Percentiles rank a stretch among this genome's conserved stretches.
Conservation (phyloP, 1,140 invertebrate genomes). For the Aphelinus certus region DNA sequence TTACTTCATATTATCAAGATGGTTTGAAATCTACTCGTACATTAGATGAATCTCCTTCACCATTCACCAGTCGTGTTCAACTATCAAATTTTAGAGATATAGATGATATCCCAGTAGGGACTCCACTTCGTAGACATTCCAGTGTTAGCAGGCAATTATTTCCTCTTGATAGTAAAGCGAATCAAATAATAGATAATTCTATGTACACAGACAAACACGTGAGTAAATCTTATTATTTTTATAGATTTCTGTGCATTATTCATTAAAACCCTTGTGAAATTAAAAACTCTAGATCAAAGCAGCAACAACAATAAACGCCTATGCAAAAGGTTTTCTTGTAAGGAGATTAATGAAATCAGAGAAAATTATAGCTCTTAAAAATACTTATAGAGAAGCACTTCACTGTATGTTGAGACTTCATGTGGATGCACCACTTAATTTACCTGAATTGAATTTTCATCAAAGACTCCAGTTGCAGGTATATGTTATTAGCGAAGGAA, state of each 20-base stretch:
- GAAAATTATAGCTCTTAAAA: conserved; percentile 80
- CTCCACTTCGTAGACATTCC: conserved; percentile 40
- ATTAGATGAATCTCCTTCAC: not conserved
- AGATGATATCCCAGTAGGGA: conserved; percentile 38
- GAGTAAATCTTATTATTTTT: conserved; percentile 41
- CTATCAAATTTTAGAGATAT: conserved; percentile 30
- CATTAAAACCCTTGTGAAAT: conserved; percentile 1
- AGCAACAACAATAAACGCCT: conserved; percentile 76
- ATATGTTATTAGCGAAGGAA: conserved; percentile 33
- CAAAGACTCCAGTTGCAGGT: conserved; percentile 62
- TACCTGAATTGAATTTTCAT: conserved; percentile 62
- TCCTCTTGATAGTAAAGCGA: conserved; percentile 52
- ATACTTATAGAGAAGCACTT: conserved; percentile 82
- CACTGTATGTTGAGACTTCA: conserved; percentile 80
- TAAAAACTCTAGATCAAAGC: conserved; percentile 66
- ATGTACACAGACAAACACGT: conserved; percentile 56
- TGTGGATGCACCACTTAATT: conserved; percentile 67
- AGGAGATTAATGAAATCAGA: conserved; percentile 82
- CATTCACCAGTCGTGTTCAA: conserved; percentile 12
- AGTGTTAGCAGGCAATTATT: conserved; percentile 57
- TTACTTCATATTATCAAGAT: conserved; percentile 19
- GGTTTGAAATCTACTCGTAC: conserved; percentile 6
- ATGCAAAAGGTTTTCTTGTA: conserved; percentile 81
- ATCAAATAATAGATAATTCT: conserved; percentile 46
- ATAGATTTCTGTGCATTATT: conserved; percentile 18